A percentile compares a stretch with the other conserved stretches of the same genome.
phyloP scores from a whole-genome alignment of 2,797 vertebrate species.

The Sparidentex hasta region DNA sequence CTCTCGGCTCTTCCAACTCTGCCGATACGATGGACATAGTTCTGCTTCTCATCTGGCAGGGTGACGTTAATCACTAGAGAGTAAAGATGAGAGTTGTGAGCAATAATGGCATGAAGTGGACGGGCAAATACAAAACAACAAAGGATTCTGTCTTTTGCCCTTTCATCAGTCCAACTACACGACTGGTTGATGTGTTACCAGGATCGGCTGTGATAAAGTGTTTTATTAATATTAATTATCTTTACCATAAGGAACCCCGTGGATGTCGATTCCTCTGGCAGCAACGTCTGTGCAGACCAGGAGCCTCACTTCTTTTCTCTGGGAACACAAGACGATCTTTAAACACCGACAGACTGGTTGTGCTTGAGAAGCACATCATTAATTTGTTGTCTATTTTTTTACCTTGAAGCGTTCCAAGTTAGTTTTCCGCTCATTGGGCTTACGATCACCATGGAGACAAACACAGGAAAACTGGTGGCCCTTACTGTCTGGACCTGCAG shows the following conservation, averaged over 20 bases:
- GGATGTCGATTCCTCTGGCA: conserved; percentile 97
- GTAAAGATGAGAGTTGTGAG: neutral
- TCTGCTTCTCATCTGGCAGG: conserved; percentile 98
- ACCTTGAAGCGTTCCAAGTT: conserved; percentile 99
- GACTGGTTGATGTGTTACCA: too few species aligned
- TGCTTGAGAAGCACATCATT: neutral
- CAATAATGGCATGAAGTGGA: neutral
- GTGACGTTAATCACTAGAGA: conserved; percentile 95
- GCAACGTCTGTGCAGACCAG: conserved; percentile 98
- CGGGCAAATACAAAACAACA: too few species aligned
- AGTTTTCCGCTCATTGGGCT: conserved; percentile 95
- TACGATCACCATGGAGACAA: conserved; percentile 97
- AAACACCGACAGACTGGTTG: neutral
- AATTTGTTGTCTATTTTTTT: neutral
- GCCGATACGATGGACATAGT: conserved; percentile 98
- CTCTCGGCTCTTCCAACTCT: conserved; percentile 97
- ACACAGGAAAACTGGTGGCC: conserved; percentile 96
- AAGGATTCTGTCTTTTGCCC: too few species aligned
- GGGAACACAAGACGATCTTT: conserved; percentile 11
- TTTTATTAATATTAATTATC: too few species aligned
- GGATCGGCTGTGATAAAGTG: too few species aligned
- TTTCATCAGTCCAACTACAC: too few species aligned
- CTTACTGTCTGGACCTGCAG: conserved; percentile 93
- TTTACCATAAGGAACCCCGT: conserved; percentile 94
- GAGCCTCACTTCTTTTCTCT: conserved; percentile 95